Evolutionary conservation across 2,797 vertebrate species (phyloP), one percentile per base, ranked within the genome.

Genomic region (Myotis planiceps): DNA sequence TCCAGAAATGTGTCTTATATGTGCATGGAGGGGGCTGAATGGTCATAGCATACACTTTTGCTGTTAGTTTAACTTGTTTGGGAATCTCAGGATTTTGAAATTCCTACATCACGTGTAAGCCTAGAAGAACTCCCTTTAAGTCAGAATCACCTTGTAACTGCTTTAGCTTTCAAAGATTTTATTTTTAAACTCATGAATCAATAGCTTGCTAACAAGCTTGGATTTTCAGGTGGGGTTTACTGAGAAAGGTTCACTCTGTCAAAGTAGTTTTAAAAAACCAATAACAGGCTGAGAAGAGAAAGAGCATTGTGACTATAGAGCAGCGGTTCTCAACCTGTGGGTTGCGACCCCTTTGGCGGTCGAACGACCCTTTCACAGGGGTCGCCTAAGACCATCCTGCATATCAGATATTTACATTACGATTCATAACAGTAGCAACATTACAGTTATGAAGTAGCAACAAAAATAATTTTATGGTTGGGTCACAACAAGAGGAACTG

Each of bases 111-210:
- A 39, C 29, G 45, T 19, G 8, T 47, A 92, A 81, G 34, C 13
- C 32, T 84, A 66, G 27, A 92, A 65, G 23, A 66, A 72, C 10
- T 91, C 55, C 72, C 9, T 82, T 92, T 69, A 83, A 85, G 87
- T 87, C 68, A 85, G 27, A 87, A 88, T 78, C 78, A 81, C 18
- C 18, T 81, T 93, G 39, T 53, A 75, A 95, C 45, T 51, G 10
- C 37, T 92, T 94, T 53, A 66, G 32, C 12, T 37, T 51, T 71
- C 68, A 25, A 51, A 84, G 83, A 39, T 69, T 39, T 71, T 45
- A 12, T 89, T 89, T 51, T 63, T 75, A 2, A 83, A 89, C 18
- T 71, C 32, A 27, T 16, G 1, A 90, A 51, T 69, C 39, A 82
- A 78, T 39, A 92, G 25, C 29, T 66, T 78, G 32, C n/a, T 19